phyloP scores from a whole-genome alignment of 2,113 vertebrate genomes.

The Albula goreensis region DNA sequence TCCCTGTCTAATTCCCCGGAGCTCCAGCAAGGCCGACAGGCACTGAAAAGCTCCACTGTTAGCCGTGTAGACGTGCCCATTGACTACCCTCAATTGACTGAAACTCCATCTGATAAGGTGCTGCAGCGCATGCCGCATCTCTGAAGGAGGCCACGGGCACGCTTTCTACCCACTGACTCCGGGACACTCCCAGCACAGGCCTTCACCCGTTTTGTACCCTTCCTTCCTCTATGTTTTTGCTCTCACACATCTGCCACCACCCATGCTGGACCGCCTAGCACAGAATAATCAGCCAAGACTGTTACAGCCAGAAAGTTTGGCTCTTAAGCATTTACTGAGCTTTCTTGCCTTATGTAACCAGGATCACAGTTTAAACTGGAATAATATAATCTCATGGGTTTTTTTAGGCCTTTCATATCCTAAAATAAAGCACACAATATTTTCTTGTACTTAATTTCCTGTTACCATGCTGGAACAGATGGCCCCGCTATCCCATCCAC shows the following conservation, averaged over 20 bases:
- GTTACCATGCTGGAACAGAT: slow-evolving; percentile 53
- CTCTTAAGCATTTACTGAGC: neutral
- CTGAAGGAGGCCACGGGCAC: slow-evolving; percentile 15
- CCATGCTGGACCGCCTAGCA: neutral
- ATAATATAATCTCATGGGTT: slow-evolving; percentile 6
- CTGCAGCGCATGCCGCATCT: slow-evolving; percentile 13
- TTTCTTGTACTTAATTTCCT: slow-evolving; percentile 66
- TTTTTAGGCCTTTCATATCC: slow-evolving; percentile 38
- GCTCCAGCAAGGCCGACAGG: slow-evolving; percentile 18
- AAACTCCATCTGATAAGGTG: slow-evolving; percentile 37
- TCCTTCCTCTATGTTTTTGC: neutral
- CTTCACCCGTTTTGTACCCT: neutral
- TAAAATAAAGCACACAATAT: slow-evolving; percentile 37
- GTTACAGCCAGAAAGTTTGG: neutral
- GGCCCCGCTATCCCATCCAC: slow-evolving; percentile 45
- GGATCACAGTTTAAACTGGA: slow-evolving; percentile 19
- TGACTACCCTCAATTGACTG: slow-evolving; percentile 33
- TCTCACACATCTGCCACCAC: neutral
- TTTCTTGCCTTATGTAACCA: neutral
- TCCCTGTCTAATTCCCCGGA: slow-evolving; percentile 25
- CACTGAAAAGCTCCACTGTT: slow-evolving; percentile 34
- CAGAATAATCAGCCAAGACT: neutral
- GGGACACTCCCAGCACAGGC: neutral
- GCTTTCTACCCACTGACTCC: neutral
- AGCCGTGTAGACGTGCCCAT: slow-evolving; percentile 18